Percentiles rank a stretch among this genome's conserved stretches.
Conservation (phyloP, 2,888 invertebrate species). For the Hyalella azteca region DNA sequence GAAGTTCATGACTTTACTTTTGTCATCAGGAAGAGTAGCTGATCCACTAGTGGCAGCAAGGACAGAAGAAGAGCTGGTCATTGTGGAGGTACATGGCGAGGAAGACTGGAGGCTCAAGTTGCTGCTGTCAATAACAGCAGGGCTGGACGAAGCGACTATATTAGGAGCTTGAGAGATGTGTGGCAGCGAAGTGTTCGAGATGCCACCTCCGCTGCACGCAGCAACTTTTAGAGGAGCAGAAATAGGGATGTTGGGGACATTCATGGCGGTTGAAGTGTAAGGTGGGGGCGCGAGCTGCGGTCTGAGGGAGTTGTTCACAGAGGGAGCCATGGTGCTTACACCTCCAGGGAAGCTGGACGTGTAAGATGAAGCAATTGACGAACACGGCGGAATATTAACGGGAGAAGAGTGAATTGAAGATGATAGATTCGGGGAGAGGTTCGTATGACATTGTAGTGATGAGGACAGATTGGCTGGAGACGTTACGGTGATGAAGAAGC, state of each 20-base stretch:
- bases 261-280: constrained; percentile 30
- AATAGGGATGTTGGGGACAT: background rate
- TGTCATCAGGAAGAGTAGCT: constrained; percentile 51
- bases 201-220: background rate
- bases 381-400: background rate
- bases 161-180: constrained; percentile 63
- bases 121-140: constrained; percentile 41
- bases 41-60: constrained; percentile 46
- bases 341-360: constrained; percentile 6
- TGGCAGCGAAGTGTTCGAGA: background rate
- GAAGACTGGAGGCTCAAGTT: constrained; percentile 47
- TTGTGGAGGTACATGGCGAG: constrained; percentile 37
- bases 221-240: constrained; percentile 17
- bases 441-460: background rate
- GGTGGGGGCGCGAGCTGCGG: constrained; percentile 33
- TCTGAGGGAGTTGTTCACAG: background rate
- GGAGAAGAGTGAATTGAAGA: constrained; percentile 14
- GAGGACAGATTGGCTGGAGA: constrained; percentile 3
- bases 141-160: constrained; percentile 35
- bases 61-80: constrained; percentile 36
- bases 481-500: background rate
- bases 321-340: constrained; percentile 15
- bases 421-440: background rate
- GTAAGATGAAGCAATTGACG: background rate
- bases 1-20: constrained; percentile 42